Evolutionary conservation across 2,888 invertebrate species (phyloP), one percentile per base, ranked within the genome.

Genomic region (Drosophila testacea): DNA sequence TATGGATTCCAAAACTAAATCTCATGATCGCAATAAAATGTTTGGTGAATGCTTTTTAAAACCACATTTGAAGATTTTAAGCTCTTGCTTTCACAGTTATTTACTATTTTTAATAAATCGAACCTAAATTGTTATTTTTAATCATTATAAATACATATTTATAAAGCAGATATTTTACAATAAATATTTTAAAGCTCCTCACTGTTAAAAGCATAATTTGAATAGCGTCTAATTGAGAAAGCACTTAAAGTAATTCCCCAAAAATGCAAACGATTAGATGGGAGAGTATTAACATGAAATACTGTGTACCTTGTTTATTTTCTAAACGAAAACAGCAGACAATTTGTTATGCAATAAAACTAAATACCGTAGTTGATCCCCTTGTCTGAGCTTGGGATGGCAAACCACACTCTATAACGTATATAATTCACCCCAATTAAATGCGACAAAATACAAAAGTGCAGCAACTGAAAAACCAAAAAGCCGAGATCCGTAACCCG

Each of bases 341-440:
- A 44, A 36, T 44, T 36, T 44, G 22, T 27, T 44, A 34, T 42
- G 55, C 42, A 34, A 36, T 13, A 7, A 1, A 56, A 28, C 30
- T 48, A 41, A 50, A 50, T 42, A 10, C 59, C 30, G 22, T 4
- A 42, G 27, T 41, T 13, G 13, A 60, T 41, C 50, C 41, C 22
- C 32, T 6, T 59, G 59, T 41, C 32, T 42, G 27, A 39, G 55
- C 60, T 51, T 65, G 71, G 81, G 71, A 71, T 64, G 68, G 60
- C 71, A 16, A 77, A 67, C 76, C 76, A 42, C 34, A 36, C 41
- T 42, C 36, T 11, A 11, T 28, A n/a, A n/a, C n/a, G 27, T n/a
- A 7, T 36, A 32, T 27, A 55, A 28, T 41, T 41, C 34, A 16
- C 28, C 34, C 32, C 41, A 52, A 57, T 52, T 62, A 56, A 51